Evolutionary conservation across 1,140 invertebrate genomes (phyloP).

Genomic region (Apis mellifera): DNA sequence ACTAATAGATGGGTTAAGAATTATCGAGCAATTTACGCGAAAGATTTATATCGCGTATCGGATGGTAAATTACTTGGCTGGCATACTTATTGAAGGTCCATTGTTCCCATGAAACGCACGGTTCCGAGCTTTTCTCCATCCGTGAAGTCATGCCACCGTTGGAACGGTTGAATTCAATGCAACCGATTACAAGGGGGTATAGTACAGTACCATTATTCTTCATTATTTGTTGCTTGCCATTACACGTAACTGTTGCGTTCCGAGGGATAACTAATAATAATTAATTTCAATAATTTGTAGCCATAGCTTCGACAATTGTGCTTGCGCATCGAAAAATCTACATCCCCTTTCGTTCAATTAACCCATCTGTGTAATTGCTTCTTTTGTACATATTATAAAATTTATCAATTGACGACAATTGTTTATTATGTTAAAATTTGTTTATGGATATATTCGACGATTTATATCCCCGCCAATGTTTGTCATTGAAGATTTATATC

Average conservation of each 20-base stretch:
- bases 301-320: not conserved
- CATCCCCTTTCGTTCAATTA: conserved; percentile 2
- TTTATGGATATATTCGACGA: not conserved
- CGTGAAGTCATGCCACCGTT: not conserved
- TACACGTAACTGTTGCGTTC: conserved; percentile 34
- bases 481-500: too few species aligned
- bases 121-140: not conserved
- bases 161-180: conserved; percentile 23
- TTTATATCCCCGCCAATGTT: not conserved
- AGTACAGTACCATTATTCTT: conserved; percentile 31
- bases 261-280: conserved; percentile 27
- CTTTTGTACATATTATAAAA: not conserved
- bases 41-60: conserved; percentile 19
- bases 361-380: not conserved
- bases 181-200: conserved; percentile 9
- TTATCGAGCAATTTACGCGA: not conserved
- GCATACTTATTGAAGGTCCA: conserved; percentile 5
- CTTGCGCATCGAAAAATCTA: not conserved
- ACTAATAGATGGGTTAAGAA: not conserved
- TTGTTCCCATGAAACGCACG: conserved; percentile 27
- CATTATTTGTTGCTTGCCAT: conserved; percentile 22
- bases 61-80: conserved; percentile 16
- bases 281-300: conserved; percentile 19
- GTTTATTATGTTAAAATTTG: not conserved
- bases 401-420: not conserved